Conservation (phyloP, 1,140 invertebrate species). For the Brachystomella parvula region DNA sequence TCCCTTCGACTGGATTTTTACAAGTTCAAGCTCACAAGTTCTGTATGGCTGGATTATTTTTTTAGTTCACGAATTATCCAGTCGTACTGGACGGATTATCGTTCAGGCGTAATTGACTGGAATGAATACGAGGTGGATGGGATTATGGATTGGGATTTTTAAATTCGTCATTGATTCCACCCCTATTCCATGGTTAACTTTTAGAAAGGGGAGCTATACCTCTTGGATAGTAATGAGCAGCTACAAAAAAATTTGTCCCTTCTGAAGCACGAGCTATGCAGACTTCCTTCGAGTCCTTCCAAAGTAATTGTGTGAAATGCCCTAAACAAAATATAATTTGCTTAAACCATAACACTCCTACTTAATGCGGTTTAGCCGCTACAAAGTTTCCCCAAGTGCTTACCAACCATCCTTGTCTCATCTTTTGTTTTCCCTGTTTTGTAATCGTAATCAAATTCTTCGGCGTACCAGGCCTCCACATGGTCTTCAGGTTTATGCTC, state of each 20-base stretch:
- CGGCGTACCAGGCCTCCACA: background rate
- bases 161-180: no score
- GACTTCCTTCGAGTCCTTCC: background rate
- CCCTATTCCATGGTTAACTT: no score
- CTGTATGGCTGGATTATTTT: no score
- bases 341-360: background rate
- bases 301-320: background rate
- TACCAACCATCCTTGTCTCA: background rate
- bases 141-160: no score
- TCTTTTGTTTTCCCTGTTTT: background rate
- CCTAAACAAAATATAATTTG: background rate
- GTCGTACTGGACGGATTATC: no score
- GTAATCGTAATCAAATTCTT: slow-evolving; percentile 1
- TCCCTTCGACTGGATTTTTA: no score
- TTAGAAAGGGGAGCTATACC: no score
- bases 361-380: background rate
- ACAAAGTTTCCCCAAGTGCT: no score
- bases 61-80: no score
- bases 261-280: background rate
- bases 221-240: background rate
- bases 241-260: background rate
- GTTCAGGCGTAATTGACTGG: no score
- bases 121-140: no score
- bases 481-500: background rate
- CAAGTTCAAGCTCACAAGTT: no score